A percentile compares a stretch with the other conserved stretches of the same genome.
These are phyloP conservation scores for Pheosia tremula DNA, from an alignment of 2,888 invertebrate species.

Conservation along the genomic window DNA sequence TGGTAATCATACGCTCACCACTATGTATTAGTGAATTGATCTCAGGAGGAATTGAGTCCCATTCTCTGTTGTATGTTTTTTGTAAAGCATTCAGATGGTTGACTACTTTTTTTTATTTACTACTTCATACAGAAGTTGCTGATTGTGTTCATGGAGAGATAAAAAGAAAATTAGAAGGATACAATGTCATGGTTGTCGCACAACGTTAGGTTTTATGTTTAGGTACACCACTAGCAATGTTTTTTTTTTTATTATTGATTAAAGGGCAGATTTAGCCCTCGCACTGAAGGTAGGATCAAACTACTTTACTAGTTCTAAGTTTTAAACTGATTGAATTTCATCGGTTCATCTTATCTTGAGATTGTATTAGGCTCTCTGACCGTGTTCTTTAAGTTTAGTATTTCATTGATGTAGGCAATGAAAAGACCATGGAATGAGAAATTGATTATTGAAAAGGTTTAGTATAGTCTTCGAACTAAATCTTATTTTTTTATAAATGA, in stretches of 20 bases:
- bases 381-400: constrained; percentile 26
- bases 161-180: too few species aligned
- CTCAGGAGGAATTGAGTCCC: not conserved
- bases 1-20: constrained; percentile 2
- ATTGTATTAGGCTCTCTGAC: constrained; percentile 34
- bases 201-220: too few species aligned
- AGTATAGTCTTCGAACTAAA: too few species aligned
- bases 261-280: constrained; percentile 22
- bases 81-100: not conserved
- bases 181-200: too few species aligned
- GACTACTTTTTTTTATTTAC: too few species aligned
- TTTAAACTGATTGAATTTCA: constrained; percentile 40
- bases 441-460: too few species aligned
- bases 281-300: constrained; percentile 29
- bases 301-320: constrained; percentile 32
- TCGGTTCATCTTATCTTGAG: constrained; percentile 34
- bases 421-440: constrained; percentile 6
- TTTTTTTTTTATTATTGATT: constrained; percentile 6
- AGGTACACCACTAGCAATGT: not conserved
- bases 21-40: constrained; percentile 1
- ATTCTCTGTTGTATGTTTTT: not conserved
- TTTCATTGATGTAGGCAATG: constrained; percentile 11
- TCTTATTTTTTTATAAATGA: too few species aligned
- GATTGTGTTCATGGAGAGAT: too few species aligned
- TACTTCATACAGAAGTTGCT: too few species aligned